Evolutionary conservation across 2,113 vertebrate species (phyloP), one percentile per base, ranked within the genome.

Genomic region (Panthera leo): DNA sequence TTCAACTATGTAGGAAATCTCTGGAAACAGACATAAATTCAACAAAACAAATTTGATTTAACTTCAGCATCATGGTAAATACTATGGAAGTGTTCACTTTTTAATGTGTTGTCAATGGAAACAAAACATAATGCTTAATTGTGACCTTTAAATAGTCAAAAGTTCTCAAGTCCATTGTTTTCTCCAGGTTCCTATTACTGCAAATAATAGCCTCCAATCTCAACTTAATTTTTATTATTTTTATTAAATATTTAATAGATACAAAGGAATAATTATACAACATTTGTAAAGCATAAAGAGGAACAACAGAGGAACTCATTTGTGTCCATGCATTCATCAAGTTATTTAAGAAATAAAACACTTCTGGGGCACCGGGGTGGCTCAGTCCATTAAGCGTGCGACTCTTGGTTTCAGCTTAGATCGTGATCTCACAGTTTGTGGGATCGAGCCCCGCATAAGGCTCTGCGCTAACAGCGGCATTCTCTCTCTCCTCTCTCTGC

Each of bases 161-260:
- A n/a, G 1, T 4, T 61, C 67, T 71, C 36, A 39, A 1, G 9
- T 76, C 21, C 36, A 21, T 36, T 87, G 18, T 42, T 78, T 10
- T 71, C 21, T 34, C 34, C 21, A 61, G 67, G 31, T 83, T 89
- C 70, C 65, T 82, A 3, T 63, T 63, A 36, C 2, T 79, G 27
- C 88, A 88, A 34, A 45, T n/a, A 92, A 14, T 71, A 67, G 67
- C 5, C 19, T 80, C 45, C 63, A 27, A 95, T 79, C 9, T 45
- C 76, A 55, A 76, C 39, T 89, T 97, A 34, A 93, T 82, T 91
- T 85, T 75, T 92, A 73, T 63, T 82, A 65, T 42, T 85, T 92
- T 65, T 84, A 79, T 83, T 85, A 82, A 93, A 42, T 42, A 34
- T 11, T 68, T 9, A 76, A 58, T 70, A 34, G 4, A 80, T 34